Evolutionary conservation across 2,113 vertebrate genomes (phyloP).

Genomic region (Prinia subflava): DNA sequence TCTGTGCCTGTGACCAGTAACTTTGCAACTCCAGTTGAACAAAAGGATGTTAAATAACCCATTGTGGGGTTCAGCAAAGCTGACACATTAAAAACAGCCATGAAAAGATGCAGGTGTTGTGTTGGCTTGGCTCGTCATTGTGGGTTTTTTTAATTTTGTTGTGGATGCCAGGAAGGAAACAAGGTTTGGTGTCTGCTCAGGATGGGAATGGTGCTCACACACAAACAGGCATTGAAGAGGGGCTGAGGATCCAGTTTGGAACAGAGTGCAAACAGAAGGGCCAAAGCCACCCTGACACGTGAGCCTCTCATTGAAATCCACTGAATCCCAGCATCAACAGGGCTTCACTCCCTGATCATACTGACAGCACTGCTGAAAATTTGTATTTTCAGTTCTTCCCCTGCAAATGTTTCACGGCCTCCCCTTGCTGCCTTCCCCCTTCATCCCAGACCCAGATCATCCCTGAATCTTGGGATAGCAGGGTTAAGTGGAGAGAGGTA

Average conservation of each 20-base stretch:
- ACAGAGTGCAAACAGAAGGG: not conserved
- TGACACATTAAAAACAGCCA: not conserved
- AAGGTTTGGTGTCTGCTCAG: not conserved
- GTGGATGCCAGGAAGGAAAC: not conserved
- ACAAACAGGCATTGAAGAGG: not conserved
- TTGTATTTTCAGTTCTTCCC: not conserved
- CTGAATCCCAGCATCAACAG: not conserved
- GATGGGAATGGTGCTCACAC: not conserved
- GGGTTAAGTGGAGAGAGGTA: not conserved
- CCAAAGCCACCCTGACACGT: not conserved
- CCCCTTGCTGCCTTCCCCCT: not conserved
- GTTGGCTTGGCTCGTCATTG: not conserved
- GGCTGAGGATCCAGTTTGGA: not conserved
- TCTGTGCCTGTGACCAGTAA: not conserved
- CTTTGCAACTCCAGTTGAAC: not conserved
- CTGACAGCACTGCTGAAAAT: slow-evolving; percentile 34
- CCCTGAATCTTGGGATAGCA: not conserved
- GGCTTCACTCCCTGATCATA: not conserved
- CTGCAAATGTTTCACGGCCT: not conserved
- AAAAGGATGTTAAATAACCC: not conserved
- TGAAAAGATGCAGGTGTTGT: not conserved
- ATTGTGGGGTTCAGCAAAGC: not conserved
- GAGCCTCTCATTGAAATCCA: not conserved
- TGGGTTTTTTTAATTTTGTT: not conserved
- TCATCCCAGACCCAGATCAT: not conserved